phyloP scores from a whole-genome alignment of 2,888 invertebrate species.

The Orthosia gothica region DNA sequence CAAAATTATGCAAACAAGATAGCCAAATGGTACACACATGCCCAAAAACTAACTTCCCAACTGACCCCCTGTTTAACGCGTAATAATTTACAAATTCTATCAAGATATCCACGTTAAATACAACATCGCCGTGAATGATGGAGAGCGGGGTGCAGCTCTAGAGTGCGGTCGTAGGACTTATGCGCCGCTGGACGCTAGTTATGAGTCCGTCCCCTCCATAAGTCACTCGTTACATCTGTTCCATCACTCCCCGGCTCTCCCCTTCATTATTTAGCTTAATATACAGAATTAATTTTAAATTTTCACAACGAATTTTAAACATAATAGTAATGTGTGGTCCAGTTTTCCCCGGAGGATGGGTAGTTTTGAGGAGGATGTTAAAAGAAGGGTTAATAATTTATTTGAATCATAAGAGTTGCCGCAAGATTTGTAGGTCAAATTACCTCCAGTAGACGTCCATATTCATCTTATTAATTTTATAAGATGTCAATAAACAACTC shows the following conservation, averaged over 20 bases:
- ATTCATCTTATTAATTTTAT: neutral
- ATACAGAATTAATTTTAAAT: slow-evolving; percentile 63
- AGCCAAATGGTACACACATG: neutral
- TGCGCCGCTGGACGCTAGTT: slow-evolving; percentile 86
- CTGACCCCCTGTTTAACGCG: neutral
- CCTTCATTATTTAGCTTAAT: slow-evolving; percentile 65
- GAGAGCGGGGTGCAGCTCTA: slow-evolving; percentile 77
- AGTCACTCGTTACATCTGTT: slow-evolving; percentile 85
- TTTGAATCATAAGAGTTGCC: neutral
- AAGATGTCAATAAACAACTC: neutral
- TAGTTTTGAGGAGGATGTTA: slow-evolving; percentile 29
- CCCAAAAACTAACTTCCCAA: neutral
- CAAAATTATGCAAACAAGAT: no score
- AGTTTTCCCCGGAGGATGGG: slow-evolving; percentile 25
- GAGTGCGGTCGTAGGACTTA: slow-evolving; percentile 87
- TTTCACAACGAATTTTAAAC: slow-evolving; percentile 55
- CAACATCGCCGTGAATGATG: slow-evolving; percentile 80
- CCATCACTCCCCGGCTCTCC: slow-evolving; percentile 77
- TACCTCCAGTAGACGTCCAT: neutral
- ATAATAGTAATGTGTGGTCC: slow-evolving; percentile 31
- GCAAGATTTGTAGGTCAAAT: neutral
- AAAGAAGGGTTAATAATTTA: slow-evolving; percentile 21
- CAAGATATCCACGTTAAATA: slow-evolving; percentile 75
- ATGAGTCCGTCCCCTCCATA: slow-evolving; percentile 83
- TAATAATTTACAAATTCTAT: slow-evolving; percentile 61